These are phyloP conservation scores for Agonopterix alstromeriana DNA, from an alignment of 2,888 invertebrate genomes.

Conservation along the genomic window DNA sequence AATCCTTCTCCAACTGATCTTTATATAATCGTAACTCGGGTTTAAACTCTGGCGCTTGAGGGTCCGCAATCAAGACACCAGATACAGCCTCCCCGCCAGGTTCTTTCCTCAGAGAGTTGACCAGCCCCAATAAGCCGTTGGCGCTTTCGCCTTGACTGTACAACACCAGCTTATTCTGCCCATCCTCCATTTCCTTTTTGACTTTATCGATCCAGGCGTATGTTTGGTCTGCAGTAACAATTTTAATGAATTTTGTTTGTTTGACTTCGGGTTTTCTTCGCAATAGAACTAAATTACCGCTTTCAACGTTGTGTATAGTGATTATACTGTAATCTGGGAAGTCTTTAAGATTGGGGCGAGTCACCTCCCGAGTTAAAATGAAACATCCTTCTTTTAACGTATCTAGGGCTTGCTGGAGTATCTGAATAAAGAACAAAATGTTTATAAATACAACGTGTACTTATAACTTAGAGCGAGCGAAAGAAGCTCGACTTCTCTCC, in stretches of 20 bases:
- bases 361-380: slow-evolving; percentile 77
- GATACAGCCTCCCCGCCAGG: slow-evolving; percentile 81
- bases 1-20: slow-evolving; percentile 81
- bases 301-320: neutral
- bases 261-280: slow-evolving; percentile 63
- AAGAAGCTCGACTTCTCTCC: no score
- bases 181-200: slow-evolving; percentile 55
- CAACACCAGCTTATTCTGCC: slow-evolving; percentile 74
- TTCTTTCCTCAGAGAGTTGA: slow-evolving; percentile 90
- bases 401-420: slow-evolving; percentile 56
- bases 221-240: slow-evolving; percentile 47
- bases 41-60: slow-evolving; percentile 80
- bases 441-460: neutral
- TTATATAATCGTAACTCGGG: slow-evolving; percentile 79
- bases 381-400: slow-evolving; percentile 78
- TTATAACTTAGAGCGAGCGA: no score
- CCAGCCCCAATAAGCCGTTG: slow-evolving; percentile 91
- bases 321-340: neutral
- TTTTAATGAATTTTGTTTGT: slow-evolving; percentile 63
- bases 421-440: slow-evolving; percentile 23
- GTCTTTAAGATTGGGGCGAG: slow-evolving; percentile 55
- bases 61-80: slow-evolving; percentile 80
- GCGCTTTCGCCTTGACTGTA: slow-evolving; percentile 80
- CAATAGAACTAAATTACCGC: slow-evolving; percentile 60
- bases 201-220: slow-evolving; percentile 73